These are phyloP conservation scores for Macaca mulatta DNA, from an alignment of 2,113 vertebrate species.

Conservation along the genomic window DNA sequence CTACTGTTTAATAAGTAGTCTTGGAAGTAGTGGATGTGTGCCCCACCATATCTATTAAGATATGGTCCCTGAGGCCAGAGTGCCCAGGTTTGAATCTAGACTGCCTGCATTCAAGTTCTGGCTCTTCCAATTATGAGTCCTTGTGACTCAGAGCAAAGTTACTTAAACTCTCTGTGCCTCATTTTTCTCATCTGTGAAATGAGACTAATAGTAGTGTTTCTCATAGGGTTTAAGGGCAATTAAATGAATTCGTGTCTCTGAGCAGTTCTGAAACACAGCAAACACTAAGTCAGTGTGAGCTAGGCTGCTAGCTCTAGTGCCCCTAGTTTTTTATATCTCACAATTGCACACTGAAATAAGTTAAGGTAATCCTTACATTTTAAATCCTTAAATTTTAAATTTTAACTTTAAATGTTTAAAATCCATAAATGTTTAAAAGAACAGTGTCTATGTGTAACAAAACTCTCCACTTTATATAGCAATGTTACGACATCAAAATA, in stretches of 20 bases:
- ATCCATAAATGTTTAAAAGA: neutral
- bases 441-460: neutral
- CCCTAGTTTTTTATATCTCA: neutral
- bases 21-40: neutral
- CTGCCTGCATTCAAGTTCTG: neutral
- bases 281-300: neutral
- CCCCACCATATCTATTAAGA: neutral
- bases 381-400: too few species aligned
- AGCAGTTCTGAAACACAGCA: neutral
- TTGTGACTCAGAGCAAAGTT: constrained; percentile 1
- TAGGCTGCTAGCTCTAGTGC: neutral
- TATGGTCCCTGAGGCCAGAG: neutral
- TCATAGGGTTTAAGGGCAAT: neutral
- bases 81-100: neutral
- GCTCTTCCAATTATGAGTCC: neutral
- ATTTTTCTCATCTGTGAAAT: constrained; percentile 11
- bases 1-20: neutral
- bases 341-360: neutral
- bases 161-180: neutral
- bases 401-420: too few species aligned
- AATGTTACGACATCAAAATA: neutral
- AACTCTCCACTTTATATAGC: neutral
- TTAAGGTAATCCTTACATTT: neutral
- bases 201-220: neutral
- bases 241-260: neutral